phyloP scores from a whole-genome alignment of 2,113 vertebrate genomes.

The Sorex araneus region DNA sequence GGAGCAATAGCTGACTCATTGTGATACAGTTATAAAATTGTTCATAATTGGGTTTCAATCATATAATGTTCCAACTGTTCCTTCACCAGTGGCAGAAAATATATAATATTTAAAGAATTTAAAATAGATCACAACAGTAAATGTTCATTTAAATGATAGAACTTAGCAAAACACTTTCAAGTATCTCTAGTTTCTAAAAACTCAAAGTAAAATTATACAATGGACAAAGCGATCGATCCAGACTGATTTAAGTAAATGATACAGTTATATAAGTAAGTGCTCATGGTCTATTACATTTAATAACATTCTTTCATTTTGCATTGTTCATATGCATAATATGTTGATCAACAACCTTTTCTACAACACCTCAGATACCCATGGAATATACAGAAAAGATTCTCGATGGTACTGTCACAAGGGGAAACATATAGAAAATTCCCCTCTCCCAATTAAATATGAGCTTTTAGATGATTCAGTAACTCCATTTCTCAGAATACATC shows the following conservation, averaged over 20 bases:
- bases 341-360: constrained; percentile 50
- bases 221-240: constrained; percentile 48
- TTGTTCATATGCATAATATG: neutral
- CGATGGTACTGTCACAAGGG: neutral
- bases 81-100: neutral
- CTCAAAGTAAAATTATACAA: constrained; percentile 7
- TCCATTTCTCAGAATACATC: neutral
- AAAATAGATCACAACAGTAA: constrained; percentile 13
- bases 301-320: constrained; percentile 50
- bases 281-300: neutral
- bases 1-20: too few species aligned
- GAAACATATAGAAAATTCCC: neutral
- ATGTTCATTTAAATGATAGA: neutral
- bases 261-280: neutral
- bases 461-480: neutral
- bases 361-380: neutral
- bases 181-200: constrained; percentile 49
- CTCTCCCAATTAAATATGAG: too few species aligned
- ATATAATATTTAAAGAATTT: constrained; percentile 26
- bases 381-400: constrained; percentile 21
- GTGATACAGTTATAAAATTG: too few species aligned
- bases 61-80: too few species aligned
- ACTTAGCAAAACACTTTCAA: neutral
- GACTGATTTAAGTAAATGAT: neutral
- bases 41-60: too few species aligned